A percentile compares a stretch with the other conserved stretches of the same genome.
Evolutionary conservation across 2,888 invertebrate genomes (phyloP).

Genomic region (Lasius fuliginosus): DNA sequence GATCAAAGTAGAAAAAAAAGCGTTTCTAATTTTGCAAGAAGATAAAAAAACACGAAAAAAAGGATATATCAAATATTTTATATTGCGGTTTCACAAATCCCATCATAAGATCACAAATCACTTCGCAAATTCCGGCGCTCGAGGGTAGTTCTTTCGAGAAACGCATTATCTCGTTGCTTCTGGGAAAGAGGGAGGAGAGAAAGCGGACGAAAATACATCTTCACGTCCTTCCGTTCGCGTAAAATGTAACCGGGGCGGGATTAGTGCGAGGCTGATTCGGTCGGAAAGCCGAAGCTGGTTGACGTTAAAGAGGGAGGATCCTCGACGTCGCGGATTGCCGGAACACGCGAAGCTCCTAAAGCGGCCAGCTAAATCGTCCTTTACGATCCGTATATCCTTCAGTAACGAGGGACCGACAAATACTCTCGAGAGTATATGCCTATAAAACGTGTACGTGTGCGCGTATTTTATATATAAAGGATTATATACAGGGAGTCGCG

Average conservation of each 20-base stretch:
- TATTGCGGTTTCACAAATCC: constrained; percentile 20
- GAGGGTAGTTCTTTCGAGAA: constrained; percentile 2
- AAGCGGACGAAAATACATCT: constrained; percentile 14
- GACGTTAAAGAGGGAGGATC: constrained; percentile 12
- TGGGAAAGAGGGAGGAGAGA: neutral
- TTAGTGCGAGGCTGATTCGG: constrained; percentile 57
- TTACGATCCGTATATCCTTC: neutral
- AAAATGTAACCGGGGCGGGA: constrained; percentile 54
- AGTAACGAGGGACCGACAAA: neutral
- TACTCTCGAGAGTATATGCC: neutral
- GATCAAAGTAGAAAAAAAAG: neutral
- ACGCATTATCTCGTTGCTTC: constrained; percentile 26
- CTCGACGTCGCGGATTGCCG: constrained; percentile 15
- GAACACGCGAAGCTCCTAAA: constrained; percentile 15
- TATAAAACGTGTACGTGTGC: neutral
- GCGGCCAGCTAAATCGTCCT: neutral
- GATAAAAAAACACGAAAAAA: neutral
- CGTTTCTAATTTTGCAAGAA: neutral
- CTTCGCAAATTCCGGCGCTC: constrained; percentile 21
- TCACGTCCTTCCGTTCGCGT: constrained; percentile 11
- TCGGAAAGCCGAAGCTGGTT: constrained; percentile 37
- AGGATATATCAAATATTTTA: constrained; percentile 26
- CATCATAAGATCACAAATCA: constrained; percentile 23
- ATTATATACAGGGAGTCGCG: neutral
- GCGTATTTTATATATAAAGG: neutral